These are phyloP conservation scores for Micrasema longulum DNA, from an alignment of 1,140 invertebrate species.

Conservation along the genomic window DNA sequence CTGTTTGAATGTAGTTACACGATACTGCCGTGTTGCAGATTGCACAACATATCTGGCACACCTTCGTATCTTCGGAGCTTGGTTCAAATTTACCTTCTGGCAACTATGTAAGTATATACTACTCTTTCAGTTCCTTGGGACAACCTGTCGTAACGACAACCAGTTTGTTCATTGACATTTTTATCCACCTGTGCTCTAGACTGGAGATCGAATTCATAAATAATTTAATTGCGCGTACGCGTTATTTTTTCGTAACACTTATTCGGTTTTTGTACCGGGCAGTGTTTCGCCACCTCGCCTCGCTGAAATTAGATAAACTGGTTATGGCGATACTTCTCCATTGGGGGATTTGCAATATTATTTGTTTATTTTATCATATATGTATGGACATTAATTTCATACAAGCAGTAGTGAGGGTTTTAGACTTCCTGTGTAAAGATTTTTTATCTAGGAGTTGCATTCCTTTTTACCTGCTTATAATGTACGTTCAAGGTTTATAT, in stretches of 20 bases:
- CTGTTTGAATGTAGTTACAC: too few species aligned
- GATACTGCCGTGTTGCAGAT: conserved; percentile 1
- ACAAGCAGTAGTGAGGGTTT: too few species aligned
- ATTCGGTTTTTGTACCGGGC: not conserved
- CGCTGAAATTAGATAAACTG: conserved; percentile 17
- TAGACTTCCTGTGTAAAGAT: too few species aligned
- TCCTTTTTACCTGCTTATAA: too few species aligned
- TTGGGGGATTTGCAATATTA: conserved; percentile 23
- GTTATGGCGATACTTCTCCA: conserved; percentile 31
- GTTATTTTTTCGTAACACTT: conserved; percentile 34
- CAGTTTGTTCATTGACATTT: conserved; percentile 24
- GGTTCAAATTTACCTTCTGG: not conserved
- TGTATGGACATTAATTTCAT: too few species aligned
- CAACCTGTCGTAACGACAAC: conserved; percentile 25
- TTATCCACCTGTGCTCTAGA: conserved; percentile 17
- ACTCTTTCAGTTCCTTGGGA: conserved; percentile 11
- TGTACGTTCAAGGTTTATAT: too few species aligned
- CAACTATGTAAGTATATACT: too few species aligned
- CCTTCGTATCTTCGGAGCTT: conserved; percentile 8
- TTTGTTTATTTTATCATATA: too few species aligned
- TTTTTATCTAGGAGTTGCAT: too few species aligned
- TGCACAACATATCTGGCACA: conserved; percentile 8
- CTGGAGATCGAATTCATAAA: conserved; percentile 27
- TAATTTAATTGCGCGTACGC: conserved; percentile 23
- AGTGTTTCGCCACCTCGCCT: not conserved